Evolutionary conservation across 2,797 vertebrate genomes (phyloP), one percentile per base, ranked within the genome.

Genomic region (Semotilus atromaculatus): DNA sequence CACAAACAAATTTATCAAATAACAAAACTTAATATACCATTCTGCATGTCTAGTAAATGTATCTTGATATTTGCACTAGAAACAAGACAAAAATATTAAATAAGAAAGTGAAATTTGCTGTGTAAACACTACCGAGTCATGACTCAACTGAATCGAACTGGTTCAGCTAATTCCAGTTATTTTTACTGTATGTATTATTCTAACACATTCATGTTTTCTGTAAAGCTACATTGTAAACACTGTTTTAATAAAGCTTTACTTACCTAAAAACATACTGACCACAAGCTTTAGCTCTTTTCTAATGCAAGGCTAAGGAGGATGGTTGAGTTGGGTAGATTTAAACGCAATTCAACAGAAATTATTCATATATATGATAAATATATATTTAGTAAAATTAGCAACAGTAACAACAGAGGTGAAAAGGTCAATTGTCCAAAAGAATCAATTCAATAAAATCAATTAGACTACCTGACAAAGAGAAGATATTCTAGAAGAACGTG

Each of bases 401-500:
- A 76, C 21, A 75, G 21, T 55, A 34, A 14, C 29, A 23, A n/a
- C 73, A 40, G 23, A 40, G 66, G 64, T 58, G 51, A 76, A 53
- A 76, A 60, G 34, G 53, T 77, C 14, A 71, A 23, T 7, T 29
- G 48, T 7, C 34, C n/a, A 70, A 19, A 70, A 21, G 13, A 60
- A 71, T 11, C 10, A 21, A n/a, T 31, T 62, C 55, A 82, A 72
- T 60, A 11, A 62, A 82, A 73, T 64, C 70, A 64, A 73, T 26
- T 8, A 1, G 38, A 48, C 80, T 58, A 71, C 67, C 53, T 48
- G 55, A 62, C 26, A 71, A 26, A 60, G 18, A 62, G 70, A 60
- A 62, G 55, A 64, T 10, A 48, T 48, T 72, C 53, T 45, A 53
- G 13, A 48, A 26, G 19, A 74, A 34, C 0, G 36, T 5, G 29